Percentiles rank a stretch among this genome's conserved stretches.
Conservation (phyloP, 2,888 invertebrate genomes). For the Cheilosia urbana region DNA sequence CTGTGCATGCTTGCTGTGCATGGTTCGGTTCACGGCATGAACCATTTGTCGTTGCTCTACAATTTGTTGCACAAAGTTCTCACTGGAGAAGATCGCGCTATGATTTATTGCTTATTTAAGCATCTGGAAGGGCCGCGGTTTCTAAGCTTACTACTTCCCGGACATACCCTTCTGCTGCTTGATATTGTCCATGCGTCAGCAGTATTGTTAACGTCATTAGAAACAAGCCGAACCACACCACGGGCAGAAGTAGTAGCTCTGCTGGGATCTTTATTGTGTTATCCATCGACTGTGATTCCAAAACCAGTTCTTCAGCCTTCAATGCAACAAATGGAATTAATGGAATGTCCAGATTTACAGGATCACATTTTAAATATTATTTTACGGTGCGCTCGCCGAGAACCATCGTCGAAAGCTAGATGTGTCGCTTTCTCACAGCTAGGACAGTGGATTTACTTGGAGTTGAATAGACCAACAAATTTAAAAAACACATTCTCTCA, state of each 20-base stretch:
- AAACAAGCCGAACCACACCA: constrained; percentile 90
- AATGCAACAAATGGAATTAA: constrained; percentile 83
- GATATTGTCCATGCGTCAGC: constrained; percentile 97
- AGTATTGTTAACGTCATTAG: constrained; percentile 92
- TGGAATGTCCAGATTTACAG: constrained; percentile 83
- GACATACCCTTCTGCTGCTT: constrained; percentile 92
- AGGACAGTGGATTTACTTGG: constrained; percentile 85
- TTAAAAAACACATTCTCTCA: constrained; percentile 31
- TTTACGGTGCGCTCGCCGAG: constrained; percentile 93
- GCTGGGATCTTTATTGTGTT: constrained; percentile 92
- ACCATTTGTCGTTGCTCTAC: constrained; percentile 94
- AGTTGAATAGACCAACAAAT: constrained; percentile 76
- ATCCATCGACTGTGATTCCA: constrained; percentile 88
- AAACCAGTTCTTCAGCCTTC: constrained; percentile 86
- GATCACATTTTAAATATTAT: constrained; percentile 95
- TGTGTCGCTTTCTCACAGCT: constrained; percentile 95
- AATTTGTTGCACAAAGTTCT: constrained; percentile 91
- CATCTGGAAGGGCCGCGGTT: constrained; percentile 94
- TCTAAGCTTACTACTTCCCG: constrained; percentile 93
- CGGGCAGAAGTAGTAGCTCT: constrained; percentile 96
- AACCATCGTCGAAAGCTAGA: constrained; percentile 94
- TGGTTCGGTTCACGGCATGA: constrained; percentile 85
- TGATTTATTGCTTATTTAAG: constrained; percentile 91
- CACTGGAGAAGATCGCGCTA: constrained; percentile 89
- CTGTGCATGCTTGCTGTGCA: constrained; percentile 93